phyloP scores from a whole-genome alignment of 2,113 vertebrate genomes.

The Cochlearius cochlearius region DNA sequence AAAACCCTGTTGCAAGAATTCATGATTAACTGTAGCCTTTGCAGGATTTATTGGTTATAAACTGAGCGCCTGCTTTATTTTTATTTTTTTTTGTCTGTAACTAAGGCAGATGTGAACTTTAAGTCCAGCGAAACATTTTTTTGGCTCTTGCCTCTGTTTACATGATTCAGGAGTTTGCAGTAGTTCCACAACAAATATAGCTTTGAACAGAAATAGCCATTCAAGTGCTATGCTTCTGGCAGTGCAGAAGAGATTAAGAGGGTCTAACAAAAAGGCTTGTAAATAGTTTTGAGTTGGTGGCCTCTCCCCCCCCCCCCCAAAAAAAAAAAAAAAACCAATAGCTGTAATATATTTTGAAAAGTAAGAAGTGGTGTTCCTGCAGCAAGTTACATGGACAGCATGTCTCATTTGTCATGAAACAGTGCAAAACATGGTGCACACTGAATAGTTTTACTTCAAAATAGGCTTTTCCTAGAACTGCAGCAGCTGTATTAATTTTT shows the following conservation, averaged over 20 bases:
- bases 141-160: conserved; percentile 63
- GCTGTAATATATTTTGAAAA: not conserved
- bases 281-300: not conserved
- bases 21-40: conserved; percentile 38
- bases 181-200: conserved; percentile 60
- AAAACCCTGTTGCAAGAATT: conserved; percentile 37
- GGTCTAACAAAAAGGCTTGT: conserved; percentile 27
- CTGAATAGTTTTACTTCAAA: not conserved
- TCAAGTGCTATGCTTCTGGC: conserved; percentile 43
- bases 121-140: conserved; percentile 27
- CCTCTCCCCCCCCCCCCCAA: no score
- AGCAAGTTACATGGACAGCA: not conserved
- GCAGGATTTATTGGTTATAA: conserved; percentile 39
- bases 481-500: not conserved
- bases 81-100: conserved; percentile 24
- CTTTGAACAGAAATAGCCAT: conserved; percentile 64
- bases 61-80: not conserved
- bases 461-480: not conserved
- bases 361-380: not conserved
- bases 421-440: not conserved
- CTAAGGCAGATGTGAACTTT: conserved; percentile 58
- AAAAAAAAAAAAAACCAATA: no score
- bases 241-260: conserved; percentile 29
- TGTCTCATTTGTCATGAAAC: not conserved
- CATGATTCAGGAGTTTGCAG: conserved; percentile 66